Evolutionary conservation across 2,113 vertebrate species (phyloP).

Genomic region (Lepidiolamprologus cunningtoni): DNA sequence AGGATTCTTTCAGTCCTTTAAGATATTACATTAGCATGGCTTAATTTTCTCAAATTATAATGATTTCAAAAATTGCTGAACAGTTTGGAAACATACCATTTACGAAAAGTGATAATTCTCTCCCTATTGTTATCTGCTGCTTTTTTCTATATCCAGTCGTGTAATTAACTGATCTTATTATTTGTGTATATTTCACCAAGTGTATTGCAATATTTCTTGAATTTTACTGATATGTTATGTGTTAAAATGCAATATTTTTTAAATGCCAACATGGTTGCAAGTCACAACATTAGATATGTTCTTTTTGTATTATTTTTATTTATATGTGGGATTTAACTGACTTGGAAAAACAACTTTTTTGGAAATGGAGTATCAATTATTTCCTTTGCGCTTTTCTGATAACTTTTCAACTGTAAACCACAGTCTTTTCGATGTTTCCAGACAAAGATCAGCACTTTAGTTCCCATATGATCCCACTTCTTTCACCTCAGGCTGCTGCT

Average conservation of each 20-base stretch:
- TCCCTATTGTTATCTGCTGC: not conserved
- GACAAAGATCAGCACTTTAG: not conserved
- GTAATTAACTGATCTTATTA: not conserved
- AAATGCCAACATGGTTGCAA: not conserved
- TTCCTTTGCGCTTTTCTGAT: not conserved
- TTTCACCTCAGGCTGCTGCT: constrained; percentile 12
- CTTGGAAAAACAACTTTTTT: not conserved
- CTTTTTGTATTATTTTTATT: not conserved
- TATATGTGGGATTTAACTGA: not conserved
- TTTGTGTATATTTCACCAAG: not conserved
- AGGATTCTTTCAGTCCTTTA: not conserved
- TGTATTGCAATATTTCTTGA: not conserved
- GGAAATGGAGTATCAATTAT: not conserved
- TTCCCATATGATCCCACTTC: not conserved
- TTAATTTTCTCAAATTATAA: not conserved
- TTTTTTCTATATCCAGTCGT: not conserved
- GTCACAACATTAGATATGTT: not conserved
- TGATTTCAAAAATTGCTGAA: not conserved
- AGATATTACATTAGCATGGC: not conserved
- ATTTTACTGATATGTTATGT: not conserved
- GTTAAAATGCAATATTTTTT: not conserved
- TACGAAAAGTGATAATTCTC: not conserved
- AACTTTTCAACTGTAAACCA: not conserved
- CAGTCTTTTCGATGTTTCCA: not conserved
- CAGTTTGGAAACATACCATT: not conserved